Evolutionary conservation across 2,113 vertebrate genomes (phyloP).

Genomic region (Mustela nigripes): DNA sequence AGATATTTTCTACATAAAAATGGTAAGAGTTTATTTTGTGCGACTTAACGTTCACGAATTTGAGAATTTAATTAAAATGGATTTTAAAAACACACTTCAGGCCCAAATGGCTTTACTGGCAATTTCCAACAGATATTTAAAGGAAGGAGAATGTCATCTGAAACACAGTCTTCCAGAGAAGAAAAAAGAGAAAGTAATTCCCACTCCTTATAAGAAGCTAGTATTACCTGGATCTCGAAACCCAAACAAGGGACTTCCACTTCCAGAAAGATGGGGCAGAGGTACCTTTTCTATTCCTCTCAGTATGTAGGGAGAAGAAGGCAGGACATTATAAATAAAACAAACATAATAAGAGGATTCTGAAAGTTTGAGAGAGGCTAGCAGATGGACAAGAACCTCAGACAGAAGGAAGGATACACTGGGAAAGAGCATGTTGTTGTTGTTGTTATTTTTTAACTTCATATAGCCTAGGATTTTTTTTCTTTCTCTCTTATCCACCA

Average conservation of each 20-base stretch:
- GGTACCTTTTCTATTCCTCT: neutral
- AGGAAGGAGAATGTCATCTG: neutral
- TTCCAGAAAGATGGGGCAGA: neutral
- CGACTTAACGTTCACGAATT: neutral
- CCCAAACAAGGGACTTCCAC: neutral
- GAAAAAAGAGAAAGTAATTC: neutral
- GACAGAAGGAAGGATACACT: neutral
- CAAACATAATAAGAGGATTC: neutral
- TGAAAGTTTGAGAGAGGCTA: neutral
- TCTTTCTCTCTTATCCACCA: neutral
- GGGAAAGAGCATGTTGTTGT: no score
- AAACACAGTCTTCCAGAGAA: neutral
- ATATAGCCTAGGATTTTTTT: neutral
- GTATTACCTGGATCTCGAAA: neutral
- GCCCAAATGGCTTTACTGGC: neutral
- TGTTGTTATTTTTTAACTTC: neutral
- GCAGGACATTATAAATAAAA: neutral
- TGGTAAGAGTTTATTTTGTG: neutral
- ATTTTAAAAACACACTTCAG: neutral
- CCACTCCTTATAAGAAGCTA: neutral
- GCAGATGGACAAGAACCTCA: neutral
- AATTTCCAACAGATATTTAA: conserved; percentile 8
- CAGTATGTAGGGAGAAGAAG: neutral
- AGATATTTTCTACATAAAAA: neutral
- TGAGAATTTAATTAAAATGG: neutral